phyloP scores from a whole-genome alignment of 37 sponge, comb jelly and placozoan species.

The Beroe ovata region DNA sequence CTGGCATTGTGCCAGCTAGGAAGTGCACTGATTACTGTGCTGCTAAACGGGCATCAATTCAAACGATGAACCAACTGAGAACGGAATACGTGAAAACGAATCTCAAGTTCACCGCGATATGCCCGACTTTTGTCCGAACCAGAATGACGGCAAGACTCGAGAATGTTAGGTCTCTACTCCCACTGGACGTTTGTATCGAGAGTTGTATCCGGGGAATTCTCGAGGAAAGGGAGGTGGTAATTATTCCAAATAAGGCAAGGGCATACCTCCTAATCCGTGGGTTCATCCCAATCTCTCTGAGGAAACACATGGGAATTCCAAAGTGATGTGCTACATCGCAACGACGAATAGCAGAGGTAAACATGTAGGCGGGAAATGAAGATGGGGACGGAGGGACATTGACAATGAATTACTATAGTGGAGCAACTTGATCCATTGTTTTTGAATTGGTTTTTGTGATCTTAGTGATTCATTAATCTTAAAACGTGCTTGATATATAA shows the following conservation, averaged over 20 bases:
- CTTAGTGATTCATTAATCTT: too few relatives aligned
- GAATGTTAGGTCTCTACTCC: not conserved
- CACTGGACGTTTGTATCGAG: not conserved
- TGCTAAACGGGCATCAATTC: not conserved
- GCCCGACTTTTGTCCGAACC: not conserved
- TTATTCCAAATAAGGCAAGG: not conserved
- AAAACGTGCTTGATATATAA: too few relatives aligned
- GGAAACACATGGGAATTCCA: too few relatives aligned
- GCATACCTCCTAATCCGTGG: not conserved
- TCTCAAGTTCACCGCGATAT: not conserved
- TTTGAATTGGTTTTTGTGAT: too few relatives aligned
- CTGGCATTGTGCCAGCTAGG: not conserved
- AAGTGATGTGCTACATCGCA: too few relatives aligned
- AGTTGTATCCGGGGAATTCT: not conserved
- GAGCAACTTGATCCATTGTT: too few relatives aligned
- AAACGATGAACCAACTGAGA: not conserved
- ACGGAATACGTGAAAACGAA: not conserved
- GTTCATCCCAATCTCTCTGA: not conserved
- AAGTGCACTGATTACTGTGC: slow-evolving; percentile 12
- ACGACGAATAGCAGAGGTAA: too few relatives aligned
- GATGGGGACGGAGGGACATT: too few relatives aligned
- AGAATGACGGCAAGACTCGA: not conserved
- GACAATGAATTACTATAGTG: too few relatives aligned
- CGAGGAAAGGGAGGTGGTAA: not conserved
- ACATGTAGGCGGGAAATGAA: too few relatives aligned